Evolutionary conservation across 2,888 invertebrate species (phyloP).

Genomic region (Heliconius sara): DNA sequence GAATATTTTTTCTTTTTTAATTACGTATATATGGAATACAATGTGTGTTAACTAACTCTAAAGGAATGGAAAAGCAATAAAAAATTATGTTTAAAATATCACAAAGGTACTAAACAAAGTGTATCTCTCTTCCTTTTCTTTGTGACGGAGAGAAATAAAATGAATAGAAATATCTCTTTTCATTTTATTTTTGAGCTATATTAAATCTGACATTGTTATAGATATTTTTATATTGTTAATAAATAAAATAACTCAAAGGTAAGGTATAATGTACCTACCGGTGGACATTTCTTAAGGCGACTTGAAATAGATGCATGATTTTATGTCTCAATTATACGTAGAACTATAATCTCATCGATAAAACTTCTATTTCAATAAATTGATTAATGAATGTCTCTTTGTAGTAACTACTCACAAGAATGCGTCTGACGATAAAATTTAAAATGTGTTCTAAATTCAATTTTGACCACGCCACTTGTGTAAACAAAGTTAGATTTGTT

Average conservation of each 20-base stretch:
- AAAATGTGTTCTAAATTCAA: constrained; percentile 25
- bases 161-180: too few species aligned
- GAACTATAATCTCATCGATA: neutral
- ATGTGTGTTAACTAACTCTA: neutral
- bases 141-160: too few species aligned
- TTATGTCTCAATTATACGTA: neutral
- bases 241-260: too few species aligned
- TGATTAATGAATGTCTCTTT: neutral
- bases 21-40: neutral
- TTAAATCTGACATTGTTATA: neutral
- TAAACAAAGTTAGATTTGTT: constrained; percentile 31
- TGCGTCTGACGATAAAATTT: constrained; percentile 7
- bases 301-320: neutral
- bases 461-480: constrained; percentile 28
- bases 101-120: too few species aligned
- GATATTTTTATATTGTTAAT: too few species aligned
- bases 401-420: neutral
- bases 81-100: too few species aligned
- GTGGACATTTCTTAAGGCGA: neutral
- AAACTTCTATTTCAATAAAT: constrained; percentile 8
- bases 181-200: neutral
- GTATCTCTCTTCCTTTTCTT: too few species aligned
- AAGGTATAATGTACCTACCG: neutral
- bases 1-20: neutral
- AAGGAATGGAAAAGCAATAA: too few species aligned